Percentiles rank a stretch among this genome's conserved stretches.
These are phyloP conservation scores for Cottoperca gobio DNA, from an alignment of 2,797 vertebrate genomes.

Conservation along the genomic window DNA sequence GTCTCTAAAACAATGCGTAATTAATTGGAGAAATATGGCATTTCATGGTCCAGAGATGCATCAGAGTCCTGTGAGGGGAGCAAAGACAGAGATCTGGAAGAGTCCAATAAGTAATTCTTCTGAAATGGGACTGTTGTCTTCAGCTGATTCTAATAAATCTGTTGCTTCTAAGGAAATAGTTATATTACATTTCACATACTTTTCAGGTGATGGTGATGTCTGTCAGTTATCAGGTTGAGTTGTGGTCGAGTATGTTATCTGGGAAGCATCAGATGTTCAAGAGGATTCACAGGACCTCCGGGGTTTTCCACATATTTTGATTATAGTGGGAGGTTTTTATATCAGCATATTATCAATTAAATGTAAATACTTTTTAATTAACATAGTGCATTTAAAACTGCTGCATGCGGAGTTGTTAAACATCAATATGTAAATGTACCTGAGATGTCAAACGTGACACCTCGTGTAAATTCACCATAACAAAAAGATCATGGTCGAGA, in stretches of 20 bases:
- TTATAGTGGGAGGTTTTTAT: background rate
- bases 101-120: background rate
- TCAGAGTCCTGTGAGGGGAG: conserved; percentile 27
- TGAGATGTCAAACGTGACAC: background rate
- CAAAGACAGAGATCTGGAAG: conserved; percentile 38
- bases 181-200: conserved; percentile 9
- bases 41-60: conserved; percentile 28
- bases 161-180: conserved; percentile 2
- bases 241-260: conserved; percentile 12
- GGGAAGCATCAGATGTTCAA: conserved; percentile 25
- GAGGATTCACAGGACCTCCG: background rate
- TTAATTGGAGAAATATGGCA: conserved; percentile 29
- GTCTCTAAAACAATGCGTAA: conserved; percentile 19
- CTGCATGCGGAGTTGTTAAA: background rate
- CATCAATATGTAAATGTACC: background rate
- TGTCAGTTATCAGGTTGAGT: background rate
- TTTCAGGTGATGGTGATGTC: conserved; percentile 18
- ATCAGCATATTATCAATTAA: background rate
- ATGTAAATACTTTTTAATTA: background rate
- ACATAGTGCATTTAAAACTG: background rate
- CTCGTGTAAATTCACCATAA: background rate
- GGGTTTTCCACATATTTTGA: background rate
- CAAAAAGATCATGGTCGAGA: background rate
- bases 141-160: conserved; percentile 36
- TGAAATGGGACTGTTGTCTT: conserved; percentile 1